These are phyloP conservation scores for Andrena camellia DNA, from an alignment of 2,888 invertebrate genomes.

Conservation along the genomic window DNA sequence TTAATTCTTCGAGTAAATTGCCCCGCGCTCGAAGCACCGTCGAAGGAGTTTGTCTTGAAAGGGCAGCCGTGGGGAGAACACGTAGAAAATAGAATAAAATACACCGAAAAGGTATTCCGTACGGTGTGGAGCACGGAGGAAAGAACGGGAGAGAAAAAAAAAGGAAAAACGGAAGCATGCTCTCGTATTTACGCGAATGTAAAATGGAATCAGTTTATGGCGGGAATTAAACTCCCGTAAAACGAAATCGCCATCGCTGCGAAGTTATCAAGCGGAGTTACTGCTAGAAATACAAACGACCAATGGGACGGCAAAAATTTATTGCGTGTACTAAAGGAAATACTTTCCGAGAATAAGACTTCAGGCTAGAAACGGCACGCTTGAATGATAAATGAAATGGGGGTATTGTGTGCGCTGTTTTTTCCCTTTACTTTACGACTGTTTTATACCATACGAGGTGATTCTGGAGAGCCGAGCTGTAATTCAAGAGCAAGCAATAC, in stretches of 20 bases:
- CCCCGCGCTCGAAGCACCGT: constrained; percentile 67
- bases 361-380: constrained; percentile 40
- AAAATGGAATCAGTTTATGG: constrained; percentile 76
- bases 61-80: background rate
- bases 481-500: constrained; percentile 8
- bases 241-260: constrained; percentile 75
- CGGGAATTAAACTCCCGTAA: constrained; percentile 80
- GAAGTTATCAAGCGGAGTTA: constrained; percentile 80
- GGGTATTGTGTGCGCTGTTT: constrained; percentile 4
- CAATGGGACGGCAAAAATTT: constrained; percentile 76
- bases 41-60: constrained; percentile 46
- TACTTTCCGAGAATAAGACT: constrained; percentile 47
- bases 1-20: constrained; percentile 75
- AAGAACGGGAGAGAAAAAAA: constrained; percentile 4
- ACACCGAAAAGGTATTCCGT: constrained; percentile 34
- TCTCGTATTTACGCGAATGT: constrained; percentile 49
- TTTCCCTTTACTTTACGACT: constrained; percentile 11
- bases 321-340: constrained; percentile 58
- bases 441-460: constrained; percentile 26
- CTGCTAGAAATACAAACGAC: constrained; percentile 80
- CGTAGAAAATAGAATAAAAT: constrained; percentile 30
- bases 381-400: constrained; percentile 53
- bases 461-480: background rate
- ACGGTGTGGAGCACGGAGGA: constrained; percentile 3
- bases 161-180: constrained; percentile 34